phyloP scores from a whole-genome alignment of 2,888 invertebrate genomes.

The Nycteola revayana region DNA sequence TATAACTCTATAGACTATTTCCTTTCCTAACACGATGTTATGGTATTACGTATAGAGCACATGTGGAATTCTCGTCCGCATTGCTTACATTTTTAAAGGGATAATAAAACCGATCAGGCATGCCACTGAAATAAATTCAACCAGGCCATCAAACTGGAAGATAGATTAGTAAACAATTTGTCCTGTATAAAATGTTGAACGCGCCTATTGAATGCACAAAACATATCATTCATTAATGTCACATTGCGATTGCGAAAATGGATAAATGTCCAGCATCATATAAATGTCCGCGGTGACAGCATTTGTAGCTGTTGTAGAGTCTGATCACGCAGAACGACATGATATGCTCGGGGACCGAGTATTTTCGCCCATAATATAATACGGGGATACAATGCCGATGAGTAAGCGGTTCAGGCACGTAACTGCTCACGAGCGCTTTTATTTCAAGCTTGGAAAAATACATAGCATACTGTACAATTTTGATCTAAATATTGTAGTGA shows the following conservation, averaged over 20 bases:
- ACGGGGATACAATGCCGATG: slow-evolving; percentile 31
- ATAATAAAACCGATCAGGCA: no score
- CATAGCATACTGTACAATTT: no score
- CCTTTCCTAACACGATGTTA: no score
- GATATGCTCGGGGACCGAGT: slow-evolving; percentile 33
- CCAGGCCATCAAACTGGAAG: slow-evolving; percentile 14
- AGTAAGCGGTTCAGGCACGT: slow-evolving; percentile 46
- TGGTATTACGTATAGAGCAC: no score
- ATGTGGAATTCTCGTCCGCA: no score
- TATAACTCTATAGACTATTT: no score
- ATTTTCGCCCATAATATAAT: slow-evolving; percentile 50
- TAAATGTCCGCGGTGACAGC: slow-evolving; percentile 37
- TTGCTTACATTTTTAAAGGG: no score
- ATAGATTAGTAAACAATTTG: slow-evolving; percentile 28
- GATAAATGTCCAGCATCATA: slow-evolving; percentile 48
- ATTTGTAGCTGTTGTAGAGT: slow-evolving; percentile 42
- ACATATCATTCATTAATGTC: slow-evolving; percentile 50
- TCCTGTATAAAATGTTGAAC: slow-evolving; percentile 24
- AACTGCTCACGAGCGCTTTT: slow-evolving; percentile 37
- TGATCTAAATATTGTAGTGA: no score
- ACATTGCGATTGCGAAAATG: slow-evolving; percentile 53
- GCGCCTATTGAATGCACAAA: slow-evolving; percentile 44
- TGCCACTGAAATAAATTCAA: slow-evolving; percentile 12
- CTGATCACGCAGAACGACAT: slow-evolving; percentile 49
- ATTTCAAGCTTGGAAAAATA: slow-evolving; percentile 38